These are phyloP conservation scores for Melipona bicolor DNA, from an alignment of 2,888 invertebrate genomes.

Conservation along the genomic window DNA sequence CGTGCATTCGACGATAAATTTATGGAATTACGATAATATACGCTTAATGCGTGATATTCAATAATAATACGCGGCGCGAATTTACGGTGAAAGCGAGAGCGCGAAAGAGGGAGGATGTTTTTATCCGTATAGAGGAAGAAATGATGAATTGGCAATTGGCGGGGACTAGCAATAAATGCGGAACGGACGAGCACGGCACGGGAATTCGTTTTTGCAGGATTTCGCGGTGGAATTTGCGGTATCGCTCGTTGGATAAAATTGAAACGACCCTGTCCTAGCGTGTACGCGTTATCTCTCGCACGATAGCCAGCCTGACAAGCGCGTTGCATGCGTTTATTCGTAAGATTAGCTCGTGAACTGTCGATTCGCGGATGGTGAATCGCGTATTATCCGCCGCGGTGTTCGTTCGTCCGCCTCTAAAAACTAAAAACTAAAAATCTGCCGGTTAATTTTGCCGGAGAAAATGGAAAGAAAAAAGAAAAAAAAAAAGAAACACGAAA, in stretches of 20 bases:
- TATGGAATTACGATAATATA: neutral
- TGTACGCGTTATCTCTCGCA: slow-evolving; percentile 15
- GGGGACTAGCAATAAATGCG: slow-evolving; percentile 28
- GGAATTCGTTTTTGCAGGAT: slow-evolving; percentile 31
- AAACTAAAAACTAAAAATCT: slow-evolving; percentile 23
- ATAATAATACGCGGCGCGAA: slow-evolving; percentile 1
- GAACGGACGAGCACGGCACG: slow-evolving; percentile 5
- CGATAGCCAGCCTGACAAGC: neutral
- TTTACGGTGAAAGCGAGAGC: neutral
- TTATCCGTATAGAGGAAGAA: neutral
- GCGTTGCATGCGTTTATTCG: slow-evolving; percentile 8
- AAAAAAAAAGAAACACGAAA: slow-evolving; percentile 9
- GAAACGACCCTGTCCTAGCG: slow-evolving; percentile 20
- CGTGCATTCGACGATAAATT: neutral
- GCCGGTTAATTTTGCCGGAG: slow-evolving; percentile 31
- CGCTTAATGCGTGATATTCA: neutral
- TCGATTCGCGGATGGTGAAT: slow-evolving; percentile 9
- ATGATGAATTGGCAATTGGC: slow-evolving; percentile 25
- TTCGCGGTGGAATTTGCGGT: slow-evolving; percentile 29
- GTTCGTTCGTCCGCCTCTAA: neutral
- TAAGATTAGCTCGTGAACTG: slow-evolving; percentile 21
- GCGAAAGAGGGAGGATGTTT: neutral
- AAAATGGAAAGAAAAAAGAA: too few species aligned
- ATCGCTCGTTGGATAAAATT: slow-evolving; percentile 36
- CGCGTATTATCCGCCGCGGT: neutral